A percentile compares a stretch with the other conserved stretches of the same genome.
Conservation (phyloP, 2,113 vertebrate genomes). For the Rhynchomys soricoides region DNA sequence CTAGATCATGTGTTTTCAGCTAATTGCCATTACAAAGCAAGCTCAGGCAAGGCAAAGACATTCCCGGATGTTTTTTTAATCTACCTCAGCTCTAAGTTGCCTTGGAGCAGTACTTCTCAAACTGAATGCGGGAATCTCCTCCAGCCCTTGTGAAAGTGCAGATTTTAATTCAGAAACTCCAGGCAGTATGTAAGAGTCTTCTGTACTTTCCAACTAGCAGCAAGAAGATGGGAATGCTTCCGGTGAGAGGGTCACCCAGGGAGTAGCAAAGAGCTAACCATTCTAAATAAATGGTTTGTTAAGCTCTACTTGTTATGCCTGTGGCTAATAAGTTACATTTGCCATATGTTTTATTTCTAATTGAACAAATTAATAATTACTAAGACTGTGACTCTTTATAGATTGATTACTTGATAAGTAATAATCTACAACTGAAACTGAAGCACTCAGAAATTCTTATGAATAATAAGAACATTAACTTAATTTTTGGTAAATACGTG, state of each 20-base stretch:
- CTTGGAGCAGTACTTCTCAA: conserved; percentile 24
- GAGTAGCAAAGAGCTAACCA: not conserved
- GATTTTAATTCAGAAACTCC: not conserved
- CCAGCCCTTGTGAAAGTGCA: not conserved
- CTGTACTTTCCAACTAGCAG: not conserved
- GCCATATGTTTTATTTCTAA: not conserved
- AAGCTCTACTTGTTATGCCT: not conserved
- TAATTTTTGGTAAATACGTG: too few species aligned
- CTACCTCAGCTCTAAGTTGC: not conserved
- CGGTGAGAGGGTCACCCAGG: fast-evolving
- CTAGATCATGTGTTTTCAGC: conserved; percentile 38
- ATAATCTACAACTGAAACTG: conserved; percentile 15
- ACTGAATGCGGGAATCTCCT: conserved; percentile 1
- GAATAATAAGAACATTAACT: not conserved
- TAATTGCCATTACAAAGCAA: conserved; percentile 27
- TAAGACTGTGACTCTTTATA: not conserved
- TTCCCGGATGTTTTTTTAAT: conserved; percentile 43
- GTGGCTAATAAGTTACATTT: conserved; percentile 10
- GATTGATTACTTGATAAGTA: conserved; percentile 11
- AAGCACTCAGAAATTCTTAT: conserved; percentile 1
- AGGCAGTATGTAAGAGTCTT: not conserved
- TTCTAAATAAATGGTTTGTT: not conserved
- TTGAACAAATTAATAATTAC: too few species aligned
- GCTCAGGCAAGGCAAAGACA: conserved; percentile 30
- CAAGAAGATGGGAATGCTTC: not conserved